phyloP scores from a whole-genome alignment of 1,140 invertebrate genomes.

The Callitettix versicolor region DNA sequence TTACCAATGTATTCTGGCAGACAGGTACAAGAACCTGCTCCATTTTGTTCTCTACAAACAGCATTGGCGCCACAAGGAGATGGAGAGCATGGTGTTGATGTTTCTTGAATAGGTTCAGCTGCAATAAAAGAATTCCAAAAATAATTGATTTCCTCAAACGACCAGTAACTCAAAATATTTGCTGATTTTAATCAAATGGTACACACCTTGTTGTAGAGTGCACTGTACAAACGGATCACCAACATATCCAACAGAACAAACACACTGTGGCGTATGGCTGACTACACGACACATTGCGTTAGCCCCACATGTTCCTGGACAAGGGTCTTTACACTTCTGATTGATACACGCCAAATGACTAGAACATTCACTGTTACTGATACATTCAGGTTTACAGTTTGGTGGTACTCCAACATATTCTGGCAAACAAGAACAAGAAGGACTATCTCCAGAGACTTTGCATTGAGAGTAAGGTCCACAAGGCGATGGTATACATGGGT shows the following conservation, averaged over 20 bases:
- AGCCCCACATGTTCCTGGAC: constrained; percentile 42
- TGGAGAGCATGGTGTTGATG: constrained; percentile 53
- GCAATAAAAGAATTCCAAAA: neutral
- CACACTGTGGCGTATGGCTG: constrained; percentile 52
- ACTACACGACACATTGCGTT: constrained; percentile 55
- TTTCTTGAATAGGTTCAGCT: constrained; percentile 24
- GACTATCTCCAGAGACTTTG: constrained; percentile 40
- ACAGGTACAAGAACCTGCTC: constrained; percentile 57
- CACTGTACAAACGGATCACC: constrained; percentile 67
- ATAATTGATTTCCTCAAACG: neutral
- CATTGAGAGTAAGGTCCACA: constrained; percentile 57
- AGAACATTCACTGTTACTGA: constrained; percentile 42
- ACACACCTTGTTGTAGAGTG: constrained; percentile 42
- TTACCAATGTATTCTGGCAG: constrained; percentile 60
- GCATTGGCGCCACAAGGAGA: constrained; percentile 66
- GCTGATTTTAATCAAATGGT: constrained; percentile 11
- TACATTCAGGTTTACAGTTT: constrained; percentile 43
- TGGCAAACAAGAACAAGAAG: constrained; percentile 45
- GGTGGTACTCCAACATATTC: constrained; percentile 38
- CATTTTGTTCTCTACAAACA: constrained; percentile 51
- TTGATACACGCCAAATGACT: constrained; percentile 42
- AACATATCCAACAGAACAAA: constrained; percentile 49
- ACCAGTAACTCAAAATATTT: constrained; percentile 23
- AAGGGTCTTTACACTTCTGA: constrained; percentile 45
- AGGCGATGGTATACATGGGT: constrained; percentile 49